These are phyloP conservation scores for Balaeniceps rex DNA, from an alignment of 2,113 vertebrate genomes.

Conservation along the genomic window DNA sequence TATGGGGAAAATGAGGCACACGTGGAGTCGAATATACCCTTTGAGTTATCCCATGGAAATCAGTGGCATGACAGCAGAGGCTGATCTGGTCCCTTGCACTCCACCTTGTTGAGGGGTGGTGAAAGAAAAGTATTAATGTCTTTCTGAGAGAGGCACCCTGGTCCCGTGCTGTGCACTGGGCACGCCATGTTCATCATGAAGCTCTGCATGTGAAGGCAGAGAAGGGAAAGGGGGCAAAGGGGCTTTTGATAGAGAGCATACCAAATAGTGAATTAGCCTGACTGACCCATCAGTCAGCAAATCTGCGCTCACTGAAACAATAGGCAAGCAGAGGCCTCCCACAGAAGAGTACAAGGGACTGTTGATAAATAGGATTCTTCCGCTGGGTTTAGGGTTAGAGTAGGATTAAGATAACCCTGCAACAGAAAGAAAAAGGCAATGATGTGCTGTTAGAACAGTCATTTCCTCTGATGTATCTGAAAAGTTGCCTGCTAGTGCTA, in stretches of 20 bases:
- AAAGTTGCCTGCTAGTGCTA: neutral
- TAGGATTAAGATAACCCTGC: neutral
- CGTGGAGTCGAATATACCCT: neutral
- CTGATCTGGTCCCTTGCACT: neutral
- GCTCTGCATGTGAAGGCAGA: neutral
- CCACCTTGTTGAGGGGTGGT: neutral
- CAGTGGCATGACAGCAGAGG: neutral
- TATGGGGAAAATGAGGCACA: neutral
- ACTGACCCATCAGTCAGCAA: neutral
- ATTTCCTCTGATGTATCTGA: neutral
- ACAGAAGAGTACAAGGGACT: neutral
- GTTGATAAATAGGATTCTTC: neutral
- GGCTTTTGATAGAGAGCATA: neutral
- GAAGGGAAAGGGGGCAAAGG: neutral
- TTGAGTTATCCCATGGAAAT: neutral
- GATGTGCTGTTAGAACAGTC: accelerated
- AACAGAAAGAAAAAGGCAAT: neutral
- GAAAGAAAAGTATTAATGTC: neutral
- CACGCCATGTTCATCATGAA: neutral
- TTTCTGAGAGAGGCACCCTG: neutral
- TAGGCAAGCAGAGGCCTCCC: neutral
- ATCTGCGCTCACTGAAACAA: neutral
- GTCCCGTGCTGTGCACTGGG: neutral
- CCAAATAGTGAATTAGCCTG: neutral
- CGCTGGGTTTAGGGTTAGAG: neutral